Percentiles rank a stretch among this genome's conserved stretches.
These are phyloP conservation scores for Cydia splendana DNA, from an alignment of 1,140 invertebrate species.

Conservation along the genomic window DNA sequence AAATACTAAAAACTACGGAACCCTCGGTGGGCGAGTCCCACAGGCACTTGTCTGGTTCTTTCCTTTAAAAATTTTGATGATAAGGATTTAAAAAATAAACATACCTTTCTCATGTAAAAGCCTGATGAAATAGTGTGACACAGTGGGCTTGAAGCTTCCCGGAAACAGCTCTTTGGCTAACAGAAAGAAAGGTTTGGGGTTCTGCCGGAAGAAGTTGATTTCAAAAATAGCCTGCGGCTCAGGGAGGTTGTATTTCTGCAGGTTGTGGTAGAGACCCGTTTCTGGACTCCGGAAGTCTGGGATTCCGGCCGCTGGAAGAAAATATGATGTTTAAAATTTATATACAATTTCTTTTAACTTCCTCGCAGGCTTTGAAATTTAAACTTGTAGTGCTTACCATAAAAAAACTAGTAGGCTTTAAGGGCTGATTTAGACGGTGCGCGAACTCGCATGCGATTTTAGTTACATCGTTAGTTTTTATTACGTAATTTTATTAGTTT, in stretches of 20 bases:
- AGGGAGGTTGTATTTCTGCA: constrained; percentile 94
- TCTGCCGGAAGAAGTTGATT: constrained; percentile 88
- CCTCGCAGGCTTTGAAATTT: background rate
- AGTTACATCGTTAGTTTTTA: too few relatives aligned
- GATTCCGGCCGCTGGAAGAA: constrained; percentile 92
- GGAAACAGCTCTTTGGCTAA: constrained; percentile 93
- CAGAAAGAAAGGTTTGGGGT: constrained; percentile 93
- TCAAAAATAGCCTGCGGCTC: constrained; percentile 98
- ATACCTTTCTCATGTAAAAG: constrained; percentile 88
- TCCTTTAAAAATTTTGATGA: too few relatives aligned
- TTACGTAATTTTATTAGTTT: too few relatives aligned
- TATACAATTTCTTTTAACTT: constrained; percentile 8
- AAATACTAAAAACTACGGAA: too few relatives aligned
- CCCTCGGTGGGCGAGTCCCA: too few relatives aligned
- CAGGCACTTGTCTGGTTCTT: too few relatives aligned
- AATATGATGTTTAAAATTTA: background rate
- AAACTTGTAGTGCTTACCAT: too few relatives aligned
- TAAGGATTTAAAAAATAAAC: too few relatives aligned
- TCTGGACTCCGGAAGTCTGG: constrained; percentile 96
- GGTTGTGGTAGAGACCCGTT: constrained; percentile 95
- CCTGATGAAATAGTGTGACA: constrained; percentile 91
- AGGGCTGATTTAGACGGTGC: too few relatives aligned
- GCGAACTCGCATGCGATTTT: too few relatives aligned
- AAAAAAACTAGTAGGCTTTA: too few relatives aligned
- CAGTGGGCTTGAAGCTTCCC: constrained; percentile 89